Percentiles rank a stretch among this genome's conserved stretches.
Evolutionary conservation across 2,888 invertebrate species (phyloP).

Genomic region (Cynaeus angustus): DNA sequence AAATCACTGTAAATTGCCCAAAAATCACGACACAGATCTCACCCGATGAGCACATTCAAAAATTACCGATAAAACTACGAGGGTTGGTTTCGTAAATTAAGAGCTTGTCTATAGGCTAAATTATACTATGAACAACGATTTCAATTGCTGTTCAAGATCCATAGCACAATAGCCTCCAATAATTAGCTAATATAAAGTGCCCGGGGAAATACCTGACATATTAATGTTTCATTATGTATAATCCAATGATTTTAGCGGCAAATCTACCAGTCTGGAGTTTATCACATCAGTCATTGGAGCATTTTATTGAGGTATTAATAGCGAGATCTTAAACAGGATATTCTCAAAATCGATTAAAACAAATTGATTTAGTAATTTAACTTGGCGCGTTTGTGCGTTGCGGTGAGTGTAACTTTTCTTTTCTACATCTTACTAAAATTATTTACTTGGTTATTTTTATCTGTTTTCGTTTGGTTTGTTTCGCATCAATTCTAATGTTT

Average conservation of each 20-base stretch:
- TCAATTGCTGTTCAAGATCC: constrained; percentile 34
- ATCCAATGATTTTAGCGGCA: constrained; percentile 36
- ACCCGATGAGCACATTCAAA: constrained; percentile 29
- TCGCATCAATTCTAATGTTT: neutral
- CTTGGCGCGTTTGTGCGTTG: too few species aligned
- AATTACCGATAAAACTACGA: constrained; percentile 16
- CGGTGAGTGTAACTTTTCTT: too few species aligned
- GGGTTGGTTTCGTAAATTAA: neutral
- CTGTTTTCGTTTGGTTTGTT: constrained; percentile 11
- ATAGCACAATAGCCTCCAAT: constrained; percentile 26
- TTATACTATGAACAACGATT: constrained; percentile 4
- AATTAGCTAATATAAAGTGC: constrained; percentile 40
- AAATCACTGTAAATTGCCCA: constrained; percentile 27
- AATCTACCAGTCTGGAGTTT: constrained; percentile 38
- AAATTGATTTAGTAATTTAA: neutral
- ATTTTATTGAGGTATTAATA: constrained; percentile 44
- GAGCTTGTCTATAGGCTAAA: neutral
- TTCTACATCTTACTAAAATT: too few species aligned
- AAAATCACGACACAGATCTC: constrained; percentile 36
- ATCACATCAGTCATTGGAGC: constrained; percentile 41
- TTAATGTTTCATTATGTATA: constrained; percentile 39
- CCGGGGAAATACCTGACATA: constrained; percentile 43
- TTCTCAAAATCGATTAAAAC: constrained; percentile 1
- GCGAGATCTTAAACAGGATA: neutral
- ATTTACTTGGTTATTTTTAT: neutral